Evolutionary conservation across 2,113 vertebrate genomes (phyloP).

Genomic region (Sclerurus mexicanus): DNA sequence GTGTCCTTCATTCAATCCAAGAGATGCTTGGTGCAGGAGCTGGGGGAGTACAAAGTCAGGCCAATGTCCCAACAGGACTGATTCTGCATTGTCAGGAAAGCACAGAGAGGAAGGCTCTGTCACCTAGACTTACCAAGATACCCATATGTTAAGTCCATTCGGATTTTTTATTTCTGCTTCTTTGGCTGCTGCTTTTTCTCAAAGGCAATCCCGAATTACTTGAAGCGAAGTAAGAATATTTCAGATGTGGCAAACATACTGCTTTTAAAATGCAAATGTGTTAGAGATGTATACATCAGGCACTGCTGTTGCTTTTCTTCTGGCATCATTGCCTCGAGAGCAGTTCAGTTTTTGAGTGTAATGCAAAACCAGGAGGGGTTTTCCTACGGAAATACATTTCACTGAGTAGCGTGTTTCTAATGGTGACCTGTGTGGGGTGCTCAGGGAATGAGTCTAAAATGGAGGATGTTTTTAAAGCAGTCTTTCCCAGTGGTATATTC

Average conservation of each 20-base stretch:
- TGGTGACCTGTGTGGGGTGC: background rate
- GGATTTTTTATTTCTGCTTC: background rate
- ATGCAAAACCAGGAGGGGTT: background rate
- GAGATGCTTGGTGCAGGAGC: rapidly evolving
- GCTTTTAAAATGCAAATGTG: slow-evolving; percentile 40
- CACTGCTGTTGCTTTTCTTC: slow-evolving; percentile 17
- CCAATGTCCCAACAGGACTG: background rate
- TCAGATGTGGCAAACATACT: background rate
- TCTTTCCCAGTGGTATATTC: background rate
- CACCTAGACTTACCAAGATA: background rate
- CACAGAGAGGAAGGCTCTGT: background rate
- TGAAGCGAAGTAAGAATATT: background rate
- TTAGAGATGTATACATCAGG: background rate
- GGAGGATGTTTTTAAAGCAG: background rate
- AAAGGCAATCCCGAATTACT: background rate
- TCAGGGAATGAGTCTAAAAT: background rate
- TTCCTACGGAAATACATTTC: background rate
- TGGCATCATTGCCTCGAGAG: background rate
- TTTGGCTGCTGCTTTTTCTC: background rate
- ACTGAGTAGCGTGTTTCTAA: background rate
- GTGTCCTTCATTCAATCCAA: background rate
- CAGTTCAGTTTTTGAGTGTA: background rate
- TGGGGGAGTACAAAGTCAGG: background rate
- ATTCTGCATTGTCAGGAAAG: background rate
- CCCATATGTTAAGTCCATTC: background rate